Evolutionary conservation across 2,888 invertebrate genomes (phyloP).

Genomic region (Endomychus coccineus): DNA sequence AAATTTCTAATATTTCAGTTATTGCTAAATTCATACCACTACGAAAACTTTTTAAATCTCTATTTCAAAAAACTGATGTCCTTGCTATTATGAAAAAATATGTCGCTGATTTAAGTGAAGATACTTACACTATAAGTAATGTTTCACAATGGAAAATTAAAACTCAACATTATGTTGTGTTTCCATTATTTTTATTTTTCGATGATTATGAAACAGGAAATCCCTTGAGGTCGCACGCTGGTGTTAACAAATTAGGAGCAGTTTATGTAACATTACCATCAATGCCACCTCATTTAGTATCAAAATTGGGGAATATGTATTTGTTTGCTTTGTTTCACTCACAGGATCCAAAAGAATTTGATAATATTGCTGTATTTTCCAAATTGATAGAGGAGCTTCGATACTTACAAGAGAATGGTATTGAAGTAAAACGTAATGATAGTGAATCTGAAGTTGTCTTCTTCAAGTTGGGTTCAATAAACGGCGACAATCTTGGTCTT

Average conservation of each 20-base stretch:
- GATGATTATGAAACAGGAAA: constrained; percentile 28
- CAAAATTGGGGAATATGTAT: constrained; percentile 24
- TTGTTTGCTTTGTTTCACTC: constrained; percentile 23
- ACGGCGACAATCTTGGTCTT: constrained; percentile 26
- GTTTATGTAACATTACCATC: constrained; percentile 23
- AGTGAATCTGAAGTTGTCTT: constrained; percentile 16
- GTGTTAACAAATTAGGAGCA: constrained; percentile 24
- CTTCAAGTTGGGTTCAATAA: constrained; percentile 1
- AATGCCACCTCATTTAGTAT: constrained; percentile 20
- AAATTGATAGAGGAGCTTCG: constrained; percentile 24
- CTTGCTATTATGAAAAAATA: no score
- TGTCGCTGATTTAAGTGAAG: no score
- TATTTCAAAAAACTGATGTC: no score
- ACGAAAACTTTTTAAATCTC: no score
- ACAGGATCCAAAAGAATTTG: constrained; percentile 24
- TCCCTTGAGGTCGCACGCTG: constrained; percentile 25
- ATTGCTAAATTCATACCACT: no score
- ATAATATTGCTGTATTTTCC: constrained; percentile 22
- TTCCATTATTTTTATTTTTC: constrained; percentile 22
- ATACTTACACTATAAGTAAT: no score
- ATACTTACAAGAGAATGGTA: constrained; percentile 22
- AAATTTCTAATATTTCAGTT: no score
- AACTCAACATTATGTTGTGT: background rate
- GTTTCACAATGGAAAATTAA: no score
- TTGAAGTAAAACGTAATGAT: constrained; percentile 17